These are phyloP conservation scores for Echinarachnius parma DNA, from an alignment of 53 echinoderm and acorn worm species.

Conservation along the genomic window DNA sequence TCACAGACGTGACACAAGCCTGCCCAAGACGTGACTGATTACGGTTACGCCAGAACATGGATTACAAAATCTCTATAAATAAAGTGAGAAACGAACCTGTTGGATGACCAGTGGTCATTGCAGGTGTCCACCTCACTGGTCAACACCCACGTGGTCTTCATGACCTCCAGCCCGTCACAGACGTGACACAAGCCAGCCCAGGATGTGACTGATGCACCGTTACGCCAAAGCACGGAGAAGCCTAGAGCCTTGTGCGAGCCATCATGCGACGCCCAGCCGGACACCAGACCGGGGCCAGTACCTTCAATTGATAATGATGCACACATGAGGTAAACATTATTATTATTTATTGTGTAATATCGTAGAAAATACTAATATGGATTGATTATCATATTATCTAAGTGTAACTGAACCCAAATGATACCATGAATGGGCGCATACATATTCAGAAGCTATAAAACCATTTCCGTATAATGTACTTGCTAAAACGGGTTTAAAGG, in stretches of 20 bases:
- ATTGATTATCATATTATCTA: too few species aligned
- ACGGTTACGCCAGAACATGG: constrained; percentile 58
- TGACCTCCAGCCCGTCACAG: constrained; percentile 52
- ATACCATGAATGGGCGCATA: too few species aligned
- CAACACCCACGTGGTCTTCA: constrained; percentile 69
- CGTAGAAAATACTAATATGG: too few species aligned
- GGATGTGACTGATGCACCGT: constrained; percentile 55
- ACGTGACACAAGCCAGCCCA: constrained; percentile 69
- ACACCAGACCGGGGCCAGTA: constrained; percentile 22
- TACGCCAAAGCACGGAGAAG: constrained; percentile 60
- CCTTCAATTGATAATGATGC: too few species aligned
- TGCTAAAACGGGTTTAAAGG: too few species aligned
- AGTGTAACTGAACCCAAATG: too few species aligned
- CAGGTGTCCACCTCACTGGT: constrained; percentile 51
- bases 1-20: constrained; percentile 60
- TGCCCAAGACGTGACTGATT: constrained; percentile 62
- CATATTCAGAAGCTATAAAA: too few species aligned
- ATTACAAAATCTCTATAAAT: too few species aligned
- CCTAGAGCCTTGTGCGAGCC: constrained; percentile 38
- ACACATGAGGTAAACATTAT: not conserved
- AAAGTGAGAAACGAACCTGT: constrained; percentile 56
- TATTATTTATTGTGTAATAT: not conserved
- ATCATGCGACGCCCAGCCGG: constrained; percentile 42
- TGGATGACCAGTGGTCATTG: constrained; percentile 54
- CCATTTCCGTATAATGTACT: too few species aligned